A percentile compares a stretch with the other conserved stretches of the same genome.
Conservation (phyloP, 2,113 vertebrate genomes). For the Todiramphus chloris region DNA sequence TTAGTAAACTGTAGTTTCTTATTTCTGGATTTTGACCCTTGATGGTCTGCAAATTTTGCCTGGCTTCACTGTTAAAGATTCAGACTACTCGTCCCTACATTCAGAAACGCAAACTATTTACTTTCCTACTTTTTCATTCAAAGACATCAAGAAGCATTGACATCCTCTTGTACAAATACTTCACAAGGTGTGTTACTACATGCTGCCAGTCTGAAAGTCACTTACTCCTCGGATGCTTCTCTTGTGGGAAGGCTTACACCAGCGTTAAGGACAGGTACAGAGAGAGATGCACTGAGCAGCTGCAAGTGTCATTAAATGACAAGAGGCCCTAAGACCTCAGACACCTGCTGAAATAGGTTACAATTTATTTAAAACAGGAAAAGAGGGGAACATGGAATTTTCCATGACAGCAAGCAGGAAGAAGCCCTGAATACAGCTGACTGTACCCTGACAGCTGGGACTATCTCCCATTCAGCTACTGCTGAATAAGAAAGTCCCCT, state of each 20-base stretch:
- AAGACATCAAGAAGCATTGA: accelerated
- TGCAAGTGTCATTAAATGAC: not conserved
- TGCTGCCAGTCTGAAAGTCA: not conserved
- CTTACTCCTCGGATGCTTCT: not conserved
- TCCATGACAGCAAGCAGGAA: not conserved
- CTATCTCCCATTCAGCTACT: not conserved
- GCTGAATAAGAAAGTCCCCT: not conserved
- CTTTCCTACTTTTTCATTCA: not conserved
- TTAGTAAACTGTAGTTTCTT: not conserved
- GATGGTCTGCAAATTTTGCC: not conserved
- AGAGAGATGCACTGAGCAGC: not conserved
- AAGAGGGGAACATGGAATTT: not conserved
- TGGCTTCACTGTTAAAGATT: not conserved
- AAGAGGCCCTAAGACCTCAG: not conserved
- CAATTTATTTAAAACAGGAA: not conserved
- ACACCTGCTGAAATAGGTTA: not conserved
- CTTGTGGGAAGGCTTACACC: too few relatives aligned
- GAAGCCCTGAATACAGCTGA: not conserved
- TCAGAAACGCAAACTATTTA: not conserved
- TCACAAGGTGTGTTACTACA: accelerated
- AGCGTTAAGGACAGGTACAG: not conserved
- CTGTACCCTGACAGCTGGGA: not conserved
- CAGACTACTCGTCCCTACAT: not conserved
- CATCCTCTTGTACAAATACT: not conserved
- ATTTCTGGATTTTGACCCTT: not conserved